phyloP scores from a whole-genome alignment of 2,888 invertebrate species.

The Altica lythri region DNA sequence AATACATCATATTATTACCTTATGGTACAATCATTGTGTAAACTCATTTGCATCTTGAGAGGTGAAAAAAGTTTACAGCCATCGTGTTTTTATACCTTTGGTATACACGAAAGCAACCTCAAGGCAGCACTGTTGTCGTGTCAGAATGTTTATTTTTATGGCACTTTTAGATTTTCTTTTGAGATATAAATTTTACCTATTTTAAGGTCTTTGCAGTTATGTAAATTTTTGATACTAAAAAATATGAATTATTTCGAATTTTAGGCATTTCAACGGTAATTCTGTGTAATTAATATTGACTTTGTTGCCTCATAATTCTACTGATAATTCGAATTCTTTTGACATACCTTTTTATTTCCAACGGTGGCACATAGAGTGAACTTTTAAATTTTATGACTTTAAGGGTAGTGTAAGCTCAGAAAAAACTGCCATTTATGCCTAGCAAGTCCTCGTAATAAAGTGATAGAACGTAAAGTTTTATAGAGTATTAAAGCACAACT shows the following conservation, averaged over 20 bases:
- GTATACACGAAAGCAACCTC: conserved; percentile 18
- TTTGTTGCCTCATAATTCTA: no score
- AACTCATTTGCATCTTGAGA: conserved; percentile 27
- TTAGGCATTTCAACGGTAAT: conserved; percentile 3
- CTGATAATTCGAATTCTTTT: no score
- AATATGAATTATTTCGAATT: conserved; percentile 18
- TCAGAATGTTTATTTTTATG: conserved; percentile 26
- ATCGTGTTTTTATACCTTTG: conserved; percentile 22
- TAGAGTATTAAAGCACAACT: no score
- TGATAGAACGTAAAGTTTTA: no score
- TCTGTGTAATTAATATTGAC: background rate
- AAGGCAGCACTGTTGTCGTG: conserved; percentile 20
- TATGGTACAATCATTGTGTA: conserved; percentile 25
- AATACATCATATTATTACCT: background rate
- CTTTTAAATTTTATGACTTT: no score
- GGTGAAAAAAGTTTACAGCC: conserved; percentile 21
- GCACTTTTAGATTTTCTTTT: conserved; percentile 21
- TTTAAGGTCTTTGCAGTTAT: conserved; percentile 22
- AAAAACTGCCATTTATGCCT: no score
- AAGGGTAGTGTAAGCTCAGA: no score
- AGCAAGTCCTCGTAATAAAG: no score
- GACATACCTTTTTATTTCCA: no score
- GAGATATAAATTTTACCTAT: conserved; percentile 19
- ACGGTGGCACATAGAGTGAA: no score
- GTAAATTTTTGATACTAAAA: conserved; percentile 18